A percentile compares a stretch with the other conserved stretches of the same genome.
These are phyloP conservation scores for Bergia puertoricense DNA, from an alignment of 92 coral and sea anemone species.

Conservation along the genomic window DNA sequence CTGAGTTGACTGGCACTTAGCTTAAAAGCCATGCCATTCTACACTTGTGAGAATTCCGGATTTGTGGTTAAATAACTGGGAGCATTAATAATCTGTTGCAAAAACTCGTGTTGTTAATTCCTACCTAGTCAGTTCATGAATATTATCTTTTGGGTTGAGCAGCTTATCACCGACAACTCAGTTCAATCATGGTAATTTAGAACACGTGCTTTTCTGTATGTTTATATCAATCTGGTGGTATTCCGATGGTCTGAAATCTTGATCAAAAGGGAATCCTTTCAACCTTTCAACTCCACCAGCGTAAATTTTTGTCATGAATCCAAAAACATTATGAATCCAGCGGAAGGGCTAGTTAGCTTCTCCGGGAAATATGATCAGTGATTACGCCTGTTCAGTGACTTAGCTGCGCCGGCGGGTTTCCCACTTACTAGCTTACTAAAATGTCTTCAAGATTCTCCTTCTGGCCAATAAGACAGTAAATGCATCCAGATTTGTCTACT, in stretches of 20 bases:
- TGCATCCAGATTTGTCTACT: background rate
- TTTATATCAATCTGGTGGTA: background rate
- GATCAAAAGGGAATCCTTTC: too few species aligned
- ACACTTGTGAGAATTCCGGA: background rate
- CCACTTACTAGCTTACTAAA: too few species aligned
- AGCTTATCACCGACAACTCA: background rate
- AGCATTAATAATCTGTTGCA: background rate
- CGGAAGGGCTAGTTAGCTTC: background rate
- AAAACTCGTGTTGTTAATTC: too few species aligned
- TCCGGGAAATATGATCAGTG: background rate
- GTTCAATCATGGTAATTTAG: background rate
- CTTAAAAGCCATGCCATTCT: background rate
- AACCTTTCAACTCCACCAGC: too few species aligned
- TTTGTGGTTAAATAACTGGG: background rate
- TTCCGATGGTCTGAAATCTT: background rate
- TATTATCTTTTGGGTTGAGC: background rate
- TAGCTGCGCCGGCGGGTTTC: too few species aligned
- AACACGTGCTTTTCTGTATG: background rate
- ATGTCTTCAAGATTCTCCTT: background rate
- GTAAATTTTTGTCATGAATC: too few species aligned
- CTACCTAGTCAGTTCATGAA: background rate
- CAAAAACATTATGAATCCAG: background rate
- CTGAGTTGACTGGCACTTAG: background rate
- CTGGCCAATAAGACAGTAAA: background rate
- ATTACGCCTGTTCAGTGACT: too few species aligned